Evolutionary conservation across 2,888 invertebrate species (phyloP).

Genomic region (Netelia inedita): DNA sequence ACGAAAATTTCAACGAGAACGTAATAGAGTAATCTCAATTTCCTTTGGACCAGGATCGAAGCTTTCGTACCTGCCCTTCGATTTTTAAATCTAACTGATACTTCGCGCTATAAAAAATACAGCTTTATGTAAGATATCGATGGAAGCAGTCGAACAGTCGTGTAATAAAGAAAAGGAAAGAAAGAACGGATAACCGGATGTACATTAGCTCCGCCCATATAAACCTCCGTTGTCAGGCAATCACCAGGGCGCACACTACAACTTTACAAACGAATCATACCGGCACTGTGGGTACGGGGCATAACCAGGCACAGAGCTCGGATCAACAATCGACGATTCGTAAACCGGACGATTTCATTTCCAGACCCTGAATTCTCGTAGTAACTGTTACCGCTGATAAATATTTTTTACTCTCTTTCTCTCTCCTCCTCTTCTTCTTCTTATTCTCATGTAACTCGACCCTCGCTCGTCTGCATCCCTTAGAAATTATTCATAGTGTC

Average conservation of each 20-base stretch:
- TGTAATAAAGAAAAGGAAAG: constrained; percentile 41
- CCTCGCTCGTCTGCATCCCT: constrained; percentile 1
- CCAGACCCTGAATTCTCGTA: constrained; percentile 30
- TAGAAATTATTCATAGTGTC: constrained; percentile 45
- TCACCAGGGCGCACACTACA: constrained; percentile 65
- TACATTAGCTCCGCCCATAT: constrained; percentile 77
- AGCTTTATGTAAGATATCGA: constrained; percentile 23
- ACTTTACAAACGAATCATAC: constrained; percentile 58
- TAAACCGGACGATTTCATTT: constrained; percentile 52
- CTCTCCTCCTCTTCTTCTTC: not conserved
- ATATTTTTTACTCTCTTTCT: constrained; percentile 1
- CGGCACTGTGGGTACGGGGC: constrained; percentile 61
- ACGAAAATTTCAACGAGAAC: too few relatives aligned
- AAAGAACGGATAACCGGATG: constrained; percentile 68
- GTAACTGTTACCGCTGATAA: constrained; percentile 10
- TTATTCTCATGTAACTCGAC: constrained; percentile 27
- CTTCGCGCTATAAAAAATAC: constrained; percentile 14
- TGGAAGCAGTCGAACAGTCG: constrained; percentile 33
- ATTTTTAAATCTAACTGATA: not conserved
- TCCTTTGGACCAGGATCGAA: too few relatives aligned
- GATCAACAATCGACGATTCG: constrained; percentile 63
- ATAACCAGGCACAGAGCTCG: constrained; percentile 36
- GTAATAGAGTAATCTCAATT: too few relatives aligned
- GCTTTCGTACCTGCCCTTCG: too few relatives aligned
- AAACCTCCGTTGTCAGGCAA: constrained; percentile 79